Evolutionary conservation across 2,113 vertebrate species (phyloP).

Genomic region (Trogon melanurus): DNA sequence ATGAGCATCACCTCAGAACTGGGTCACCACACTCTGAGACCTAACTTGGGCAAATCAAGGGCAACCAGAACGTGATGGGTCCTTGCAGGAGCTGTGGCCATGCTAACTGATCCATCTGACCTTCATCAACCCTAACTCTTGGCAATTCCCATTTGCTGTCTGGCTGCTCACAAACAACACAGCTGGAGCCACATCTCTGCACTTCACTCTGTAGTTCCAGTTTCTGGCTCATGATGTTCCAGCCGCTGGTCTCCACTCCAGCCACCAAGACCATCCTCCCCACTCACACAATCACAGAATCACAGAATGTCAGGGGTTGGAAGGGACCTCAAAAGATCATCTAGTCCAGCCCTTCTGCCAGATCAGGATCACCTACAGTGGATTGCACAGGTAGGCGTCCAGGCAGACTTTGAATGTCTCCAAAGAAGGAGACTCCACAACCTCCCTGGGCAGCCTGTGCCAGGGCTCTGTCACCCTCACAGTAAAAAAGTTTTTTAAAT

Average conservation of each 20-base stretch:
- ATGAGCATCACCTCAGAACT: not conserved
- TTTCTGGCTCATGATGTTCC: not conserved
- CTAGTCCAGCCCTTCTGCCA: too few species aligned
- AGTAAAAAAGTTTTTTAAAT: too few species aligned
- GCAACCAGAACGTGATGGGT: fast-evolving
- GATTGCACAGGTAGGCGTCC: too few species aligned
- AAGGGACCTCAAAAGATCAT: too few species aligned
- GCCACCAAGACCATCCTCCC: not conserved
- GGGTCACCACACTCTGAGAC: not conserved
- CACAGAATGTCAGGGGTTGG: too few species aligned
- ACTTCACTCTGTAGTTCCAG: not conserved
- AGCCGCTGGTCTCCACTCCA: not conserved
- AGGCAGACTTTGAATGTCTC: too few species aligned
- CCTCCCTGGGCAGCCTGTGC: too few species aligned
- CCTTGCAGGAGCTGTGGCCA: not conserved
- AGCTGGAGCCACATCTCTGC: not conserved
- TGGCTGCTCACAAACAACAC: not conserved
- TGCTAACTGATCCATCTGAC: not conserved
- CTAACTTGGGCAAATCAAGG: not conserved
- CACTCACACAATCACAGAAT: not conserved
- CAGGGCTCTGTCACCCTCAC: too few species aligned
- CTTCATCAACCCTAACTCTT: fast-evolving
- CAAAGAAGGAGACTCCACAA: too few species aligned
- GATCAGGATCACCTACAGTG: too few species aligned
- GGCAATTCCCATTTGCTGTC: not conserved